Conservation (phyloP, 2,888 invertebrate species). For the Pristionchus maxplancki region DNA sequence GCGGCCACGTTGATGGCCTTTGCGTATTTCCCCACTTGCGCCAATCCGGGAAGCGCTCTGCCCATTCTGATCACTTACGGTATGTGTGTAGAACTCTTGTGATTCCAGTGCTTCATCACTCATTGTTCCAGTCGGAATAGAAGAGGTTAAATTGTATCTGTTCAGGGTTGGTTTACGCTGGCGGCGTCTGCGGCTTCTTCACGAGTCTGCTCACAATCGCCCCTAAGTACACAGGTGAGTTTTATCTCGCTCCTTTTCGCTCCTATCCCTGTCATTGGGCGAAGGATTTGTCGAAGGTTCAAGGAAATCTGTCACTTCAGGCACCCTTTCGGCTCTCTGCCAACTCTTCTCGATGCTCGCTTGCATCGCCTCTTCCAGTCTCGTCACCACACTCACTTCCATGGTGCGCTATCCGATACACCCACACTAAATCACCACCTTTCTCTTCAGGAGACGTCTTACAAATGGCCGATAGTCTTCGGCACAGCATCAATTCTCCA, state of each 20-base stretch:
- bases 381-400: slow-evolving; percentile 37
- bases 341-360: slow-evolving; percentile 43
- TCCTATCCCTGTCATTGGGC: too few species aligned
- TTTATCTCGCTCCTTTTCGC: not conserved
- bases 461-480: slow-evolving; percentile 47
- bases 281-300: too few species aligned
- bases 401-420: slow-evolving; percentile 3
- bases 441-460: not conserved
- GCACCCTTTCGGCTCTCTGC: not conserved
- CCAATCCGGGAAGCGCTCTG: slow-evolving; percentile 13
- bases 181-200: slow-evolving; percentile 36
- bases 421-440: not conserved
- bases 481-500: not conserved
- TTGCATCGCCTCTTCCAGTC: slow-evolving; percentile 25
- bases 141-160: not conserved
- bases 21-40: slow-evolving; percentile 31
- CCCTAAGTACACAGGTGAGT: slow-evolving; percentile 32
- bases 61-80: slow-evolving; percentile 44
- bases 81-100: not conserved
- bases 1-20: slow-evolving; percentile 1
- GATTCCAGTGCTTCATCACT: too few species aligned
- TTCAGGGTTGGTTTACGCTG: slow-evolving; percentile 32
- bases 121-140: not conserved
- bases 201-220: slow-evolving; percentile 45
- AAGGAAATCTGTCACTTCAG: not conserved